A percentile compares a stretch with the other conserved stretches of the same genome.
Evolutionary conservation across 2,888 invertebrate species (phyloP).

Genomic region (Oscheius sp.): DNA sequence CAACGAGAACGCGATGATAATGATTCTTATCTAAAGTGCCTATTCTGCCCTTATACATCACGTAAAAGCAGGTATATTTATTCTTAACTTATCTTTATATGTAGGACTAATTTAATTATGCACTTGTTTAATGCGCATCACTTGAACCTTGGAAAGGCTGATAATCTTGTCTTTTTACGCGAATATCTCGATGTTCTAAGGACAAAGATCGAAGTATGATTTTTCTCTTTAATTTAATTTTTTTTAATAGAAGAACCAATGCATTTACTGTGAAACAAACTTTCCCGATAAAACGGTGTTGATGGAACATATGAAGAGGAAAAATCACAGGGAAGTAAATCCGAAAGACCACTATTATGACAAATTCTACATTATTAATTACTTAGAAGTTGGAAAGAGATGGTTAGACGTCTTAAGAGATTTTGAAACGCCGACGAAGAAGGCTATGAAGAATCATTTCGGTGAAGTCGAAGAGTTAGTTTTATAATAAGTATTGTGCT

Average conservation of each 20-base stretch:
- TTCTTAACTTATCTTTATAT: too few relatives aligned
- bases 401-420: conserved; percentile 72
- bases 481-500: too few relatives aligned
- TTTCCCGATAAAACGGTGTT: conserved; percentile 87
- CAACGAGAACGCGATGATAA: conserved; percentile 82
- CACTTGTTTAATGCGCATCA: conserved; percentile 87
- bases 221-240: not conserved
- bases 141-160: conserved; percentile 88
- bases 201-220: conserved; percentile 44
- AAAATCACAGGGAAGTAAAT: conserved; percentile 86
- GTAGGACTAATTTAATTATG: conserved; percentile 78
- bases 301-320: conserved; percentile 97
- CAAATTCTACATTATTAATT: conserved; percentile 80
- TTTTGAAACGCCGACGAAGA: conserved; percentile 59
- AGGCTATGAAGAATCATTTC: not conserved
- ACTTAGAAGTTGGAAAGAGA: conserved; percentile 74
- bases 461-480: conserved; percentile 21
- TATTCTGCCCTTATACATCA: conserved; percentile 80
- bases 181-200: conserved; percentile 83
- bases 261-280: conserved; percentile 89
- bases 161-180: conserved; percentile 89
- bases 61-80: conserved; percentile 65
- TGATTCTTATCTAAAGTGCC: conserved; percentile 81
- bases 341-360: conserved; percentile 87
- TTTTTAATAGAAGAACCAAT: conserved; percentile 78